These are phyloP conservation scores for Zygogramma bicolorata DNA, from an alignment of 2,888 invertebrate genomes.

Conservation along the genomic window DNA sequence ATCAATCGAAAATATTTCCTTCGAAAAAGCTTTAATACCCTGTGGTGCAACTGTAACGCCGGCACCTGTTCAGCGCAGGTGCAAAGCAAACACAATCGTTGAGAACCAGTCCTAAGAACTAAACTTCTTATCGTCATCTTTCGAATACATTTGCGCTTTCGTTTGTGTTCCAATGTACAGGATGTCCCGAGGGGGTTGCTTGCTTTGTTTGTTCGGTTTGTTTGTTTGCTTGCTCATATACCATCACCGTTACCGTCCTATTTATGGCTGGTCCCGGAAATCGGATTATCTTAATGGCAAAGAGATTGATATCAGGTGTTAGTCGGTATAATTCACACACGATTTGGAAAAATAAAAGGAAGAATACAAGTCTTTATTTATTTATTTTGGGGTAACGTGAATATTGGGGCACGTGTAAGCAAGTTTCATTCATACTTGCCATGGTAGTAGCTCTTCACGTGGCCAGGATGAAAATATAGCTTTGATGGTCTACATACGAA, in stretches of 20 bases:
- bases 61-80: conserved; percentile 29
- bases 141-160: conserved; percentile 30
- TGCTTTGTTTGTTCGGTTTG: background rate
- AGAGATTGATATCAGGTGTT: background rate
- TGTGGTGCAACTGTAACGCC: conserved; percentile 16
- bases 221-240: background rate
- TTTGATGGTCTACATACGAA: too few species aligned
- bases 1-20: conserved; percentile 22
- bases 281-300: background rate
- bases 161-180: conserved; percentile 22
- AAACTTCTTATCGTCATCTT: conserved; percentile 28
- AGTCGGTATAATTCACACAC: background rate
- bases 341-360: too few species aligned
- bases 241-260: background rate
- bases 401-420: too few species aligned
- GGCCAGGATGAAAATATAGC: too few species aligned
- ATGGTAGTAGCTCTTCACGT: too few species aligned
- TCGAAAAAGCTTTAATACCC: conserved; percentile 17
- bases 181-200: background rate
- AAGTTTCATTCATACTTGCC: too few species aligned
- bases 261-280: background rate
- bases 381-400: too few species aligned
- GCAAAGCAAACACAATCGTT: conserved; percentile 32
- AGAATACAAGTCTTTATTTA: too few species aligned
- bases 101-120: conserved; percentile 24